Percentiles rank a stretch among this genome's conserved stretches.
Conservation (phyloP, 2,113 vertebrate genomes). For the Zosterops hypoxanthus region DNA sequence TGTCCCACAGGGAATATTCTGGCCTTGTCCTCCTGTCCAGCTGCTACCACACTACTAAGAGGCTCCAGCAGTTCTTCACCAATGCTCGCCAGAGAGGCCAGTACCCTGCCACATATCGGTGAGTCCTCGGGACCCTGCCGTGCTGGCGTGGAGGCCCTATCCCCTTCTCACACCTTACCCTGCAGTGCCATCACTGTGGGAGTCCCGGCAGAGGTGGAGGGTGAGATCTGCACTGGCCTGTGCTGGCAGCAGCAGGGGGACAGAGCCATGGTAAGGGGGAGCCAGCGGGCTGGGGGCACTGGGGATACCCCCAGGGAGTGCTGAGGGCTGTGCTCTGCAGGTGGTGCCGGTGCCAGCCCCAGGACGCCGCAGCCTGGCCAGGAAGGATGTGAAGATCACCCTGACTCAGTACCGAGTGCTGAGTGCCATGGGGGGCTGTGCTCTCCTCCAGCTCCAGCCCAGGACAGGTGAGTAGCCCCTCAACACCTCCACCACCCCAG, state of each 20-base stretch:
- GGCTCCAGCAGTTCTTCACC: constrained; percentile 69
- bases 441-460: constrained; percentile 78
- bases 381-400: constrained; percentile 72
- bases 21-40: constrained; percentile 78
- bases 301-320: no score
- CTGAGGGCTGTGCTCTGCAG: constrained; percentile 30
- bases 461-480: constrained; percentile 48
- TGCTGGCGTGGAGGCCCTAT: no score
- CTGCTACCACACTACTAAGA: constrained; percentile 57
- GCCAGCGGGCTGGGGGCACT: accelerated
- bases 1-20: constrained; percentile 67
- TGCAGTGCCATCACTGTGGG: background rate
- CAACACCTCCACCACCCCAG: background rate
- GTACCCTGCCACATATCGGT: background rate
- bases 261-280: background rate
- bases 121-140: background rate
- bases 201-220: constrained; percentile 22
- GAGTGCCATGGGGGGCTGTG: constrained; percentile 31
- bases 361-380: constrained; percentile 54
- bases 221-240: constrained; percentile 60
- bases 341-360: constrained; percentile 63
- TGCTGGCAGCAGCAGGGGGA: constrained; percentile 42
- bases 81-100: constrained; percentile 1
- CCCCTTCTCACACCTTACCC: background rate
- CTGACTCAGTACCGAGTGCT: constrained; percentile 71